Evolutionary conservation across 2,888 invertebrate species (phyloP).

Genomic region (Xanthia icteritia): DNA sequence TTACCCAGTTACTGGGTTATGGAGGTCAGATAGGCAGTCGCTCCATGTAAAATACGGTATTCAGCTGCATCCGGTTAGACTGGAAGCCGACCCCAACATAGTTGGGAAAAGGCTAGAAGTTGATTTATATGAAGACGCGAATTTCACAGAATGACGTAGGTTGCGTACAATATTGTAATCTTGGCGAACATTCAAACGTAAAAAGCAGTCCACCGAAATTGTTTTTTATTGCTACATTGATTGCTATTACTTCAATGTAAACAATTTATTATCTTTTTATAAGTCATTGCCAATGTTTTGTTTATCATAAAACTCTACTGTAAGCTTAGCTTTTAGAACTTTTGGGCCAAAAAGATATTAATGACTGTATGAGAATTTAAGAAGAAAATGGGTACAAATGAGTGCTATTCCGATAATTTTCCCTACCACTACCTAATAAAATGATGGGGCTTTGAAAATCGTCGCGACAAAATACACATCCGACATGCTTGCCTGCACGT

Average conservation of each 20-base stretch:
- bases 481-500: conserved; percentile 17
- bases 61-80: no score
- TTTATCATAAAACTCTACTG: neutral
- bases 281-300: conserved; percentile 15
- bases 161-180: conserved; percentile 5
- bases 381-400: neutral
- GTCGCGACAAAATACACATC: neutral
- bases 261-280: neutral
- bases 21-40: no score
- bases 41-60: no score
- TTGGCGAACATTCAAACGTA: conserved; percentile 54
- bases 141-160: conserved; percentile 14
- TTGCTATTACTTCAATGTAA: conserved; percentile 3
- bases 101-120: no score
- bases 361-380: no score
- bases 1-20: no score
- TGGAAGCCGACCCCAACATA: no score
- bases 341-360: neutral
- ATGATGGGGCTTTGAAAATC: neutral
- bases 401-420: neutral
- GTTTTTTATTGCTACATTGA: conserved; percentile 15
- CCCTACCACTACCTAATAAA: neutral
- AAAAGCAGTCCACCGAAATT: conserved; percentile 18
- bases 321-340: neutral
- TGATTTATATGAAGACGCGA: conserved; percentile 1